Conservation (phyloP, 2,797 vertebrate genomes). For the Lagodon rhomboides region DNA sequence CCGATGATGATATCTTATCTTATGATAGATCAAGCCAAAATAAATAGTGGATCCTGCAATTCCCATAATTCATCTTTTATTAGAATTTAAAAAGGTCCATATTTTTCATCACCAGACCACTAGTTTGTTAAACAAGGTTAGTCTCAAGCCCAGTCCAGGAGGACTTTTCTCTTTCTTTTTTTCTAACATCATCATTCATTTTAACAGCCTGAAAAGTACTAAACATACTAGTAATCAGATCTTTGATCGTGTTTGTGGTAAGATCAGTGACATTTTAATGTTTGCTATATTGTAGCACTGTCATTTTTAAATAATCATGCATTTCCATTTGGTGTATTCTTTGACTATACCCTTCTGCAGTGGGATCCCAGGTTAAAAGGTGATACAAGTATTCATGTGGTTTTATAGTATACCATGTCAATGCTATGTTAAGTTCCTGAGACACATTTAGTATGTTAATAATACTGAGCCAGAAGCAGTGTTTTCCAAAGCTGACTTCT, state of each 20-base stretch:
- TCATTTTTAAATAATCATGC: background rate
- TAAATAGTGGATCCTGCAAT: background rate
- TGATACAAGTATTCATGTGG: background rate
- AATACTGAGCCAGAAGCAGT: background rate
- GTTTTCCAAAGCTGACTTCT: background rate
- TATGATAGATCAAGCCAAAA: background rate
- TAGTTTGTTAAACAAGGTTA: background rate
- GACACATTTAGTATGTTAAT: background rate
- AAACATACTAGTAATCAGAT: background rate
- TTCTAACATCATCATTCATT: background rate
- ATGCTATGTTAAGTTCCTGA: background rate
- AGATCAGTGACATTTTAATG: background rate
- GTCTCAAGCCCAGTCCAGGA: background rate
- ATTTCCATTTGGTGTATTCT: background rate
- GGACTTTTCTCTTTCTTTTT: background rate
- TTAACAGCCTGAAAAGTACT: background rate
- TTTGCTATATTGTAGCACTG: background rate
- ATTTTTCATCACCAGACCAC: background rate
- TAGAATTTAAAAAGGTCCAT: background rate
- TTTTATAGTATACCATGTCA: background rate
- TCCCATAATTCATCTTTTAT: background rate
- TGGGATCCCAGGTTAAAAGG: background rate
- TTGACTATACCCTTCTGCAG: background rate
- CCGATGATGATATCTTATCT: background rate
- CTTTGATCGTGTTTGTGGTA: background rate